These are phyloP conservation scores for Opisthograptis luteolata DNA, from an alignment of 2,888 invertebrate genomes.

Conservation along the genomic window DNA sequence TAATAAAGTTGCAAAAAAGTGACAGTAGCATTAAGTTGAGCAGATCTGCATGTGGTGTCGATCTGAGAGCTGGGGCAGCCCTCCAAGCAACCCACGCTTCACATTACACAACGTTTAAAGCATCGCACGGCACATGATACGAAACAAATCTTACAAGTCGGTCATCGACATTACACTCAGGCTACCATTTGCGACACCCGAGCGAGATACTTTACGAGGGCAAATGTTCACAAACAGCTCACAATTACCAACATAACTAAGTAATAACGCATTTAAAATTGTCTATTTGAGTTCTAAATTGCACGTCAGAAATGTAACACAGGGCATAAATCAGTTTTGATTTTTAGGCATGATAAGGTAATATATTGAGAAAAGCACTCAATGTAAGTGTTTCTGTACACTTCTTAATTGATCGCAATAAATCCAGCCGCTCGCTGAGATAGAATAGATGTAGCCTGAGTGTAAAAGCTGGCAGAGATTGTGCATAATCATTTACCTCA, in stretches of 20 bases:
- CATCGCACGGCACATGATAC: conserved; percentile 60
- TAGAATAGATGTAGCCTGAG: conserved; percentile 15
- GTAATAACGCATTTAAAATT: not conserved
- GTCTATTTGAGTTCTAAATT: not conserved
- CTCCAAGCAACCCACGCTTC: conserved; percentile 53
- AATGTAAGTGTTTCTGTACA: not conserved
- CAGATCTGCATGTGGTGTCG: conserved; percentile 45
- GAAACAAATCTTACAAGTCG: conserved; percentile 50
- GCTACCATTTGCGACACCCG: not conserved
- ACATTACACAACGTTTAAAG: conserved; percentile 65
- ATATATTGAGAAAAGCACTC: conserved; percentile 2
- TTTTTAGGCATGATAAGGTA: not conserved
- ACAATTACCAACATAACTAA: not conserved
- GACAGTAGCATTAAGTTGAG: conserved; percentile 71
- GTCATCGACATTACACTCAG: conserved; percentile 6
- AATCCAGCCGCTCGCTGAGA: not conserved
- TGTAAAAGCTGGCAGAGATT: conserved; percentile 39
- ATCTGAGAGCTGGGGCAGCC: conserved; percentile 38
- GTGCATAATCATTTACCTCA: conserved; percentile 40
- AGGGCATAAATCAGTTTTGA: conserved; percentile 11
- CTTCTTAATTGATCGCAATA: conserved; percentile 1
- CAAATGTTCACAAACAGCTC: not conserved
- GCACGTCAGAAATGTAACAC: not conserved
- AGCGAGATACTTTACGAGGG: not conserved
- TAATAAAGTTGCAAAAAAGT: conserved; percentile 79